Percentiles rank a stretch among this genome's conserved stretches.
phyloP scores from a whole-genome alignment of 2,797 vertebrate genomes.

The Liasis olivaceus region DNA sequence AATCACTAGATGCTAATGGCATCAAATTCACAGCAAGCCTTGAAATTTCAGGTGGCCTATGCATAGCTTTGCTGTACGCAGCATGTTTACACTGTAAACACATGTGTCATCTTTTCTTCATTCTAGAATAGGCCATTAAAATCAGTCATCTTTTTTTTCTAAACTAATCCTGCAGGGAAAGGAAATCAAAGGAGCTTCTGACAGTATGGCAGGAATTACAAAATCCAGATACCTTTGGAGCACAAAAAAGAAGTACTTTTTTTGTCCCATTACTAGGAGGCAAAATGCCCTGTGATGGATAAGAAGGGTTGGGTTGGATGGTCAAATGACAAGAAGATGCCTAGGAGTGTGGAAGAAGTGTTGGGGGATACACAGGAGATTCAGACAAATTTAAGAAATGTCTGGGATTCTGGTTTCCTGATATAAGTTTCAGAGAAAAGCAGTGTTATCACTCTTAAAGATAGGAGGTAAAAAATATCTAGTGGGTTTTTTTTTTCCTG shows the following conservation, averaged over 20 bases:
- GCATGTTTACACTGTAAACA: no score
- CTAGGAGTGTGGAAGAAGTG: not conserved
- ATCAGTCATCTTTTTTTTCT: not conserved
- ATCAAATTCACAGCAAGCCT: no score
- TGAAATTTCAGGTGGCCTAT: no score
- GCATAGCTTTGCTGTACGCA: no score
- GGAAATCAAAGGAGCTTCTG: not conserved
- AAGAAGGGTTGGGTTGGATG: not conserved
- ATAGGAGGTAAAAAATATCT: not conserved
- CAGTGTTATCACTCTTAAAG: not conserved
- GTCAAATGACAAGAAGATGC: not conserved
- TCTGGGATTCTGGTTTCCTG: not conserved
- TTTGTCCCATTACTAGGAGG: not conserved
- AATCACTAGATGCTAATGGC: no score
- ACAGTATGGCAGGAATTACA: not conserved
- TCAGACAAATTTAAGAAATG: not conserved
- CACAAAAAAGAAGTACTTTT: not conserved
- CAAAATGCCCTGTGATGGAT: not conserved
- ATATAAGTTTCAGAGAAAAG: not conserved
- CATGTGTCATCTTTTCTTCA: no score
- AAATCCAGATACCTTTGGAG: not conserved
- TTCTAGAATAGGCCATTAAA: no score
- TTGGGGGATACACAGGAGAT: not conserved
- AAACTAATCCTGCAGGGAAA: not conserved
- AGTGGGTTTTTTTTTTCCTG: no score